A percentile compares a stretch with the other conserved stretches of the same genome.
phyloP scores from a whole-genome alignment of 2,113 vertebrate genomes.

The Oceanites oceanicus region DNA sequence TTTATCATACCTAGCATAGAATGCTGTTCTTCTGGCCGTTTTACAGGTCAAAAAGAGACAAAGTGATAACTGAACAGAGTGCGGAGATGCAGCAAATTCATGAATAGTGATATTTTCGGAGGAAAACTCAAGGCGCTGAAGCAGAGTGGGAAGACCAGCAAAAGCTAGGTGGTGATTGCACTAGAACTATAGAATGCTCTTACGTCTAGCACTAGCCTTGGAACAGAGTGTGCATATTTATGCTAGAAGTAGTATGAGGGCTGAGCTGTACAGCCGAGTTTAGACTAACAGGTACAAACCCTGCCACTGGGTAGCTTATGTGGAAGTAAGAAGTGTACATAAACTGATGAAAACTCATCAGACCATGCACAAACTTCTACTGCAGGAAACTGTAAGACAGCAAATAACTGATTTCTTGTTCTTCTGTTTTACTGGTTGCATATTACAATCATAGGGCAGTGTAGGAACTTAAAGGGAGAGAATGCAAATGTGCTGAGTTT shows the following conservation, averaged over 20 bases:
- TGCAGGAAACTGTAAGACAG: background rate
- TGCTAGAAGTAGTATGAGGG: background rate
- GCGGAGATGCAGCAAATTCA: rapidly evolving
- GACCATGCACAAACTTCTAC: background rate
- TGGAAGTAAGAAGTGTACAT: background rate
- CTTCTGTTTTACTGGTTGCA: background rate
- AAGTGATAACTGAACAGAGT: background rate
- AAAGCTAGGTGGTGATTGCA: background rate
- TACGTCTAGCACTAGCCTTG: background rate
- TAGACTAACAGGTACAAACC: background rate
- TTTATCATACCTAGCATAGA: background rate
- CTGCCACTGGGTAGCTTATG: background rate
- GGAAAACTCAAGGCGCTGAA: background rate
- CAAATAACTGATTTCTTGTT: background rate
- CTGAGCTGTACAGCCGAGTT: background rate
- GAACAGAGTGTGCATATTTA: background rate
- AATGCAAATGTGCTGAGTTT: background rate
- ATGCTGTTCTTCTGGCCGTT: background rate
- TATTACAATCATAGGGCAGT: background rate
- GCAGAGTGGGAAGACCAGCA: background rate
- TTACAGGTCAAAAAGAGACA: background rate
- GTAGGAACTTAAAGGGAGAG: background rate
- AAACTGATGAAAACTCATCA: background rate
- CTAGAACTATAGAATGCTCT: background rate
- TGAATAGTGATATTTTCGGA: background rate